Conservation (phyloP, 2,113 vertebrate species). For the mouse (Mus musculus) region DNA sequence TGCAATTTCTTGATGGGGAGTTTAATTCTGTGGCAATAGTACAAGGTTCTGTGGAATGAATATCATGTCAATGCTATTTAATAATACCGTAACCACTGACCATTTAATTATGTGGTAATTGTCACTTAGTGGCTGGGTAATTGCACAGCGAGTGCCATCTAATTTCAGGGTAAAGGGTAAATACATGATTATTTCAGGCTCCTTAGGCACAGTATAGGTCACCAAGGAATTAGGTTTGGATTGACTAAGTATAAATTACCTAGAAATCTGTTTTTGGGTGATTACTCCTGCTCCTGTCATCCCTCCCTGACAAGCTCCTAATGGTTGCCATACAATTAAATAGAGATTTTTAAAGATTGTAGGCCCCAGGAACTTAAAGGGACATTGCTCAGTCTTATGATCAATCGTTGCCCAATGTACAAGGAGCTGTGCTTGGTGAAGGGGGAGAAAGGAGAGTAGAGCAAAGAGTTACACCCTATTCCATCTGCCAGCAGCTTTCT, state of each 20-base stretch:
- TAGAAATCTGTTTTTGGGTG: conserved; percentile 76
- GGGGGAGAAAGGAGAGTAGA: background rate
- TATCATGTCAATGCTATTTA: conserved; percentile 78
- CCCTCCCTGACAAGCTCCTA: conserved; percentile 59
- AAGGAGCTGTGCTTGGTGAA: background rate
- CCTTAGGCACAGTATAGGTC: conserved; percentile 80
- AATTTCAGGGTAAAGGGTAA: conserved; percentile 83
- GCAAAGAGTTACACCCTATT: background rate
- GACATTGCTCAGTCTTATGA: background rate
- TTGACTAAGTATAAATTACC: conserved; percentile 81
- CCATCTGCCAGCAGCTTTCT: background rate
- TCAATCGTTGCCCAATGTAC: background rate
- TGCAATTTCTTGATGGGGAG: conserved; percentile 69
- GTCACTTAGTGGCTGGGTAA: conserved; percentile 78
- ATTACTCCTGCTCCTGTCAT: conserved; percentile 72
- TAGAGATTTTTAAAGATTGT: conserved; percentile 62
- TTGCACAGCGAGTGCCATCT: conserved; percentile 75
- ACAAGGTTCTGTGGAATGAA: conserved; percentile 66
- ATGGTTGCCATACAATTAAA: conserved; percentile 65
- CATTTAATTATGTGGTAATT: conserved; percentile 79
- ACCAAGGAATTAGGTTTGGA: conserved; percentile 80
- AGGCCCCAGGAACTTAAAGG: conserved; percentile 66
- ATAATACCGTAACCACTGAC: conserved; percentile 78
- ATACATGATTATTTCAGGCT: conserved; percentile 83
- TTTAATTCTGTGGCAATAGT: conserved; percentile 70